Conservation (phyloP, 2,888 invertebrate species). For the Ecdyonurus torrentis region DNA sequence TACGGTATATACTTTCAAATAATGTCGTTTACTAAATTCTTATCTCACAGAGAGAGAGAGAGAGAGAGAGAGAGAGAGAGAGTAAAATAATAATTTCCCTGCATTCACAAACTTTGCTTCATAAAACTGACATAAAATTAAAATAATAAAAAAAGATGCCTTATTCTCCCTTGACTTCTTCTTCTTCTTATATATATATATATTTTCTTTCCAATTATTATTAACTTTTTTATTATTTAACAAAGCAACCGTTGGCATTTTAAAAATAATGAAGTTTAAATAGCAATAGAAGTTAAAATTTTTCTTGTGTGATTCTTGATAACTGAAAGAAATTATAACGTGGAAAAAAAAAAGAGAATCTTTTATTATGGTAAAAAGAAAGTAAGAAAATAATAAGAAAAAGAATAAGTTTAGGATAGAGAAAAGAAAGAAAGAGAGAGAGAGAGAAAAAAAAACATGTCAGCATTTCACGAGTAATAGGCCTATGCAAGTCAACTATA, state of each 20-base stretch:
- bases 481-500: too few relatives aligned
- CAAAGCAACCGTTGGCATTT: not conserved
- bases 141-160: constrained; percentile 6
- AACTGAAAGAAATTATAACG: not conserved
- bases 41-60: constrained; percentile 8
- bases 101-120: constrained; percentile 10
- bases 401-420: not conserved
- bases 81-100: constrained; percentile 11
- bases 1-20: too few relatives aligned
- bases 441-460: too few relatives aligned
- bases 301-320: not conserved
- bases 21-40: too few relatives aligned
- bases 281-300: not conserved
- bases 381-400: not conserved
- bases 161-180: not conserved
- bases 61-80: constrained; percentile 5
- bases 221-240: not conserved
- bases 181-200: constrained; percentile 3
- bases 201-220: not conserved
- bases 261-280: constrained; percentile 1
- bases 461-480: too few relatives aligned
- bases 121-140: constrained; percentile 9
- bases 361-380: not conserved
- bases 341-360: too few relatives aligned
- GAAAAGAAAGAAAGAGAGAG: too few relatives aligned